Percentiles rank a stretch among this genome's conserved stretches.
phyloP scores from a whole-genome alignment of 2,888 invertebrate genomes.

The Hartigia nigra region DNA sequence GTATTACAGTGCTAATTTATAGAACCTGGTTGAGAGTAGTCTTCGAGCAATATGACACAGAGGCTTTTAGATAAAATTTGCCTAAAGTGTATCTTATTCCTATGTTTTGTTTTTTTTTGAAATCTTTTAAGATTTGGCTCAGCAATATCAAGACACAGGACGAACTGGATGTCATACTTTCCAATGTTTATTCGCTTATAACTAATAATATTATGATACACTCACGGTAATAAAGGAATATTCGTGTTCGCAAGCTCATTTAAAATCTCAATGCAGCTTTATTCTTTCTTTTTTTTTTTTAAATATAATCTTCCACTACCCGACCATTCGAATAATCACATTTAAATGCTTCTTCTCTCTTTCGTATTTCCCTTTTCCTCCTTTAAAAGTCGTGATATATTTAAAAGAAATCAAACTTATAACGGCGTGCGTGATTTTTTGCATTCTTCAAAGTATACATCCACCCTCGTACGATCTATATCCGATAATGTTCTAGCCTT shows the following conservation, averaged over 20 bases:
- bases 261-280: slow-evolving; percentile 39
- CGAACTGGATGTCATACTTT: background rate
- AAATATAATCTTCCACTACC: slow-evolving; percentile 18
- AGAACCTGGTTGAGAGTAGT: background rate
- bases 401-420: background rate
- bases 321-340: slow-evolving; percentile 18
- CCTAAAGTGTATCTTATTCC: background rate
- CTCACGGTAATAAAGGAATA: slow-evolving; percentile 35
- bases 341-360: slow-evolving; percentile 36
- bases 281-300: slow-evolving; percentile 30
- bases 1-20: background rate
- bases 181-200: slow-evolving; percentile 15
- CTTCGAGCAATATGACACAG: background rate
- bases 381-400: background rate
- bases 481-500: background rate
- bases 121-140: background rate
- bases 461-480: background rate
- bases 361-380: background rate
- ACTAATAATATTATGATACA: slow-evolving; percentile 26
- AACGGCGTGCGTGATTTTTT: background rate
- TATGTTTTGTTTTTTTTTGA: background rate
- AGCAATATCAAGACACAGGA: background rate
- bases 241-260: slow-evolving; percentile 35
- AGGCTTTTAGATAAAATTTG: background rate
- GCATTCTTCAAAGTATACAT: background rate